Evolutionary conservation across 1,140 invertebrate genomes (phyloP).

Genomic region (Gerris buenoi): DNA sequence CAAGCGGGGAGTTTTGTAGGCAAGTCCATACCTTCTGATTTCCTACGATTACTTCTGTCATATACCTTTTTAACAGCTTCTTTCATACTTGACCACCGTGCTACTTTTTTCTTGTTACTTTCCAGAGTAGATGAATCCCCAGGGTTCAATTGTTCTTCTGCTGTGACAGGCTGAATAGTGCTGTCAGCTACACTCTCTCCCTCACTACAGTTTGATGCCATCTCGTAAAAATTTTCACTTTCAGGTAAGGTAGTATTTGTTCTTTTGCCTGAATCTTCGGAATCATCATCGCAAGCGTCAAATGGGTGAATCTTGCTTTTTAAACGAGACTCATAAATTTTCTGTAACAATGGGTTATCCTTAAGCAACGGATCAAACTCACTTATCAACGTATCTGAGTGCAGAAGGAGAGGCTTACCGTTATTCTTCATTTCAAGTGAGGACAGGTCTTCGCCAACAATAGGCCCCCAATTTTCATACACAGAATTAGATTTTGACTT

Average conservation of each 20-base stretch:
- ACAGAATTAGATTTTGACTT: conserved; percentile 26
- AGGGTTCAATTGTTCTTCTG: conserved; percentile 11
- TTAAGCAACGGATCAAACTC: conserved; percentile 26
- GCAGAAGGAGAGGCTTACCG: neutral
- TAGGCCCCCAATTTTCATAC: conserved; percentile 26
- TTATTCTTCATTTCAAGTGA: conserved; percentile 9
- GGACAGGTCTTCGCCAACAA: conserved; percentile 13
- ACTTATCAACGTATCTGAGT: conserved; percentile 19
- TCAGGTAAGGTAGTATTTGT: conserved; percentile 5
- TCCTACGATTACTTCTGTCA: conserved; percentile 15
- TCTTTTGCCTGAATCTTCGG: neutral
- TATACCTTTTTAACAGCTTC: conserved; percentile 29
- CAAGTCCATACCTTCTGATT: conserved; percentile 8
- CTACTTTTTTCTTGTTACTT: conserved; percentile 24
- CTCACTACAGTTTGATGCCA: neutral
- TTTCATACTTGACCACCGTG: conserved; percentile 26
- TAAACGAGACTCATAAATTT: neutral
- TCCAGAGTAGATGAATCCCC: conserved; percentile 25
- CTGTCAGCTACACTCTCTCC: neutral
- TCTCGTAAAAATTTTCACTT: conserved; percentile 7
- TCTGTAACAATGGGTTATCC: conserved; percentile 2
- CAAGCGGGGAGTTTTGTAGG: neutral
- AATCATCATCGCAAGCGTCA: neutral
- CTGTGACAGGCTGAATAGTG: neutral
- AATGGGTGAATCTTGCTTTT: neutral